phyloP scores from a whole-genome alignment of 2,888 invertebrate species.

The Meghimatium bilineatum region DNA sequence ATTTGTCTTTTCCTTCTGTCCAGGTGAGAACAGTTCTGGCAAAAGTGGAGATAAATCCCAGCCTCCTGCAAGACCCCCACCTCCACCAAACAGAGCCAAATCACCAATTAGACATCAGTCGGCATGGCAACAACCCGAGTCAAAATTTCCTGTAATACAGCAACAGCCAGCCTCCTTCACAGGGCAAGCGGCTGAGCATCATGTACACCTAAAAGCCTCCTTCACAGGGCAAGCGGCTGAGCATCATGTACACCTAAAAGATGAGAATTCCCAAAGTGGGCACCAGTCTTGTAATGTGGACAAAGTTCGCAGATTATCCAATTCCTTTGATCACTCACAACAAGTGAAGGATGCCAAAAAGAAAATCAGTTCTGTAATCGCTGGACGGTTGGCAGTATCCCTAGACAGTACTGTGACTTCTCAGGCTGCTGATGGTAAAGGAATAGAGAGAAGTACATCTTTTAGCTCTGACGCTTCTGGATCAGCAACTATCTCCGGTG shows the following conservation, averaged over 20 bases:
- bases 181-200: not conserved
- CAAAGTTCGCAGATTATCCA: not conserved
- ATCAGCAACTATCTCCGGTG: not conserved
- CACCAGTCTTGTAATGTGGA: not conserved
- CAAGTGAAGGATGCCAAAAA: not conserved
- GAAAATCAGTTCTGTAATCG: slow-evolving; percentile 30
- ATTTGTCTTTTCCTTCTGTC: not conserved
- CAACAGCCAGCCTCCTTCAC: slow-evolving; percentile 19
- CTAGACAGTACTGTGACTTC: slow-evolving; percentile 9
- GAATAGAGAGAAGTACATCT: slow-evolving; percentile 1
- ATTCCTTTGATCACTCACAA: not conserved
- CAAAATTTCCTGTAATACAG: not conserved
- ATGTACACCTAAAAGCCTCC: not conserved
- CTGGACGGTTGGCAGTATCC: slow-evolving; percentile 26
- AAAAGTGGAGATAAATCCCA: slow-evolving; percentile 20
- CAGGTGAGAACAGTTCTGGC: not conserved
- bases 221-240: not conserved
- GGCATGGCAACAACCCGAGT: not conserved
- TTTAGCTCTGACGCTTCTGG: not conserved
- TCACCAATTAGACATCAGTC: slow-evolving; percentile 28
- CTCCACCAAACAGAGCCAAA: not conserved
- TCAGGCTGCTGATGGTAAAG: not conserved
- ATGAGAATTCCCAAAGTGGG: not conserved
- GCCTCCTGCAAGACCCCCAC: slow-evolving; percentile 25
- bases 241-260: not conserved